Evolutionary conservation across 2,797 vertebrate genomes (phyloP), one percentile per base, ranked within the genome.

Genomic region (Gymnocypris eckloni): DNA sequence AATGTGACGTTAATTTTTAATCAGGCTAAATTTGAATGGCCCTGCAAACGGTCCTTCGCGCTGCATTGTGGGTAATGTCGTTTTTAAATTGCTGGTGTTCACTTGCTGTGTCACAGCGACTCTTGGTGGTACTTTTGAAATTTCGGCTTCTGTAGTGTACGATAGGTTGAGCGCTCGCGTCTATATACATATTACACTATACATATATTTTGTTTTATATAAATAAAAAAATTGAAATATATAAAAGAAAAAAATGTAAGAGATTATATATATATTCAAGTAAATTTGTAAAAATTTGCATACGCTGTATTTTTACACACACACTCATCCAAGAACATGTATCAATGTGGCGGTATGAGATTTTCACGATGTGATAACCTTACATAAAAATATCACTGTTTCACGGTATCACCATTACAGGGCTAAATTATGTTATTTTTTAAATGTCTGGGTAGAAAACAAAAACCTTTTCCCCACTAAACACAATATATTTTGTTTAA

Each of bases 51-150:
- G 75, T 59, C 78, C 64, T 67, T 79, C 54, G 18, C 78, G 1
- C 9, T 89, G 90, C 75, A 81, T 54, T 81, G n/a, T 92, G 90
- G 90, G 87, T 82, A 86, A 16, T 61, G 82, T 37, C 79, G 88
- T 89, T 86, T 83, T 50, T 25, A 6, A 39, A 33, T 43, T 1
- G 33, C 28, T 0, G 4, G 1, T 3, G 8, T 25, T 64, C 6
- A 41, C 45, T 16, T 76, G 4, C 67, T 66, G 89, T 82, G n/a
- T 89, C 86, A 90, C 86, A 91, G 90, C 86, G 91, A 59, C 91
- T 2, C 86, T 81, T 2, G 37, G 92, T 92, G 95, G 89, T 1
- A 0, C 0, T 22, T 33, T n/a, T 25, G 25, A 66, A 18, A 25
- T 33, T n/a, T 85, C 48, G 73, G 87, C 12, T 20, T 41, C 16